phyloP scores from a whole-genome alignment of 2,113 vertebrate species.

The Centropus bengalensis region DNA sequence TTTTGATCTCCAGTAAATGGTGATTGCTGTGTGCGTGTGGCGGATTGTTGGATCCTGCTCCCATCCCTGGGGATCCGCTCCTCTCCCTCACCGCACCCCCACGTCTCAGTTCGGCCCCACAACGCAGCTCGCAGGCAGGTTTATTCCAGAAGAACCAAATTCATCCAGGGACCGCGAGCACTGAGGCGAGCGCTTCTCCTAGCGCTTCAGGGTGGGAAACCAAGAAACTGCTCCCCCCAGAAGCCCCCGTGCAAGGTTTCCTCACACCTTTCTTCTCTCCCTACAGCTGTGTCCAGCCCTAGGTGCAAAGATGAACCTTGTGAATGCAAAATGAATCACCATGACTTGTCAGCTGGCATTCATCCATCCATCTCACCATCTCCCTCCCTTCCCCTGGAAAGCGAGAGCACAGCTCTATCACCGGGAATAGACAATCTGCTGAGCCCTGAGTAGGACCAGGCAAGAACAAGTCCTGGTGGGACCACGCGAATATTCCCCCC shows the following conservation, averaged over 20 bases:
- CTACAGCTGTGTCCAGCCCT: conserved; percentile 71
- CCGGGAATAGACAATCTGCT: rapidly evolving
- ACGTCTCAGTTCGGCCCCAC: neutral
- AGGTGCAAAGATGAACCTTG: neutral
- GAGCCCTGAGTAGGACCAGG: neutral
- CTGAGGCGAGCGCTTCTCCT: neutral
- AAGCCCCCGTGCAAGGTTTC: neutral
- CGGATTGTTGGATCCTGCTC: too few species aligned
- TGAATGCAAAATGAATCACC: conserved; percentile 41
- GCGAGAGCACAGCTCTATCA: neutral
- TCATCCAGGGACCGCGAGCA: neutral
- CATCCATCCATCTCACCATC: neutral
- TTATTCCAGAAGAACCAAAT: neutral
- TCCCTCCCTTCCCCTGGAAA: neutral
- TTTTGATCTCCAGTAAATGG: neutral
- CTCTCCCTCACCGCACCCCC: neutral
- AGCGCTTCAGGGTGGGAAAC: neutral
- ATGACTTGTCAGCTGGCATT: neutral
- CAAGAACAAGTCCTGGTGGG: rapidly evolving
- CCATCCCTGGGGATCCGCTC: neutral
- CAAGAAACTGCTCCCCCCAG: neutral
- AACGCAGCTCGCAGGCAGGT: neutral
- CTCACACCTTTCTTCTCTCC: neutral
- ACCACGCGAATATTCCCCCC: too few species aligned
- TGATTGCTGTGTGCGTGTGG: rapidly evolving